A percentile compares a stretch with the other conserved stretches of the same genome.
Conservation (phyloP, 1,140 invertebrate species). For the Macrobrachium nipponense region DNA sequence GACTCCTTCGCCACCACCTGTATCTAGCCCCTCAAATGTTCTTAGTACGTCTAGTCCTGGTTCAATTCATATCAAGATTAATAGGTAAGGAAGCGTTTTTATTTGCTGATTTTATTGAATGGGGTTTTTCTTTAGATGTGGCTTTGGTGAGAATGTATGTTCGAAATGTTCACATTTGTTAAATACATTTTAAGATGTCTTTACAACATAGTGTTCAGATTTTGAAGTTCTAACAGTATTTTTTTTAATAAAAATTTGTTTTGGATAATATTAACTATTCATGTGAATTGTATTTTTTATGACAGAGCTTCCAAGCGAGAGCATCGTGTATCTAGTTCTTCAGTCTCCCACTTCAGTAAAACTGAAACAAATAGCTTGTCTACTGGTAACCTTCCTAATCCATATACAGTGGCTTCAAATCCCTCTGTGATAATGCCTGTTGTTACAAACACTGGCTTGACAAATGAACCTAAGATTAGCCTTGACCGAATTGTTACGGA, state of each 20-base stretch:
- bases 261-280: neutral
- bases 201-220: too few relatives aligned
- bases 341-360: conserved; percentile 15
- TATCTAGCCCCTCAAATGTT: conserved; percentile 7
- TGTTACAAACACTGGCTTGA: conserved; percentile 42
- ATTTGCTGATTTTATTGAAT: neutral
- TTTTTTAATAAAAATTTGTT: neutral
- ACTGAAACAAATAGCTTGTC: neutral
- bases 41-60: neutral
- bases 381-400: too few relatives aligned
- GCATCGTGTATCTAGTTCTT: neutral
- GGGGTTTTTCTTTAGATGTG: too few relatives aligned
- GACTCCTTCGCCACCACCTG: conserved; percentile 26
- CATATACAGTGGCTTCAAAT: neutral
- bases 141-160: too few relatives aligned
- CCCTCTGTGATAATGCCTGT: conserved; percentile 4
- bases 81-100: conserved; percentile 19
- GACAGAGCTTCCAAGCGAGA: conserved; percentile 22
- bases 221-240: too few relatives aligned
- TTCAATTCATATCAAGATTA: conserved; percentile 40
- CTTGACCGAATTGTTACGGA: conserved; percentile 94
- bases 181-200: too few relatives aligned
- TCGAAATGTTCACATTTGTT: too few relatives aligned
- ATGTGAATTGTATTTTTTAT: neutral
- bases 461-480: conserved; percentile 72